A percentile compares a stretch with the other conserved stretches of the same genome.
Evolutionary conservation across 64 coral and sea anemone species (phyloP).

Genomic region (Cladopsammia gracilis): DNA sequence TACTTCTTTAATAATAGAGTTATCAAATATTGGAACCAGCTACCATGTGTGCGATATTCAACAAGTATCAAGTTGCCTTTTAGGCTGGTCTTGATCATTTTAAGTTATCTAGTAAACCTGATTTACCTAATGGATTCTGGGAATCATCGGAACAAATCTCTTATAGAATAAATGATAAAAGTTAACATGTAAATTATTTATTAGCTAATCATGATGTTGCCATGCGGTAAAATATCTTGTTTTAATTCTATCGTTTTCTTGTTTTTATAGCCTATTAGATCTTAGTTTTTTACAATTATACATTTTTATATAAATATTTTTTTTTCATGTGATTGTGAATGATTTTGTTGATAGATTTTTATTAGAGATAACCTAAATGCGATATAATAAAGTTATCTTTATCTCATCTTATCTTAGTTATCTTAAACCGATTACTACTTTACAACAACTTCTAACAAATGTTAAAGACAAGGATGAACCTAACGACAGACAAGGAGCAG

Average conservation of each 20-base stretch:
- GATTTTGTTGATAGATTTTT: too few relatives aligned
- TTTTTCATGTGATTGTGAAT: too few relatives aligned
- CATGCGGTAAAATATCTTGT: background rate
- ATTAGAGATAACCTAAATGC: too few relatives aligned
- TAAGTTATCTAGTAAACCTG: background rate
- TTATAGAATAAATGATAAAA: background rate
- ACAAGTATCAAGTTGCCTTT: background rate
- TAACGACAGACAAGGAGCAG: too few relatives aligned
- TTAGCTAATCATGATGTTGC: background rate
- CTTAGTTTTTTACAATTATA: too few relatives aligned
- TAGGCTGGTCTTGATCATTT: background rate
- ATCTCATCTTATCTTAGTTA: too few relatives aligned
- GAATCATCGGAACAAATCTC: slow-evolving; percentile 7
- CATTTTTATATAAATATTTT: too few relatives aligned
- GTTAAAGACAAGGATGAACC: too few relatives aligned
- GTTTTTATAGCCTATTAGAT: too few relatives aligned
- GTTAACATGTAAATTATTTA: background rate
- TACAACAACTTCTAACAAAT: too few relatives aligned
- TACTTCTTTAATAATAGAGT: background rate
- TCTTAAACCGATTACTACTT: too few relatives aligned
- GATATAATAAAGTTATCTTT: too few relatives aligned
- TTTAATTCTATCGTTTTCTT: background rate
- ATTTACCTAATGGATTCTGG: background rate
- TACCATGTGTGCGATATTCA: background rate
- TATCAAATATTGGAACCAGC: background rate